These are phyloP conservation scores for Alectoris magna DNA, from an alignment of 2,797 vertebrate species.

Conservation along the genomic window DNA sequence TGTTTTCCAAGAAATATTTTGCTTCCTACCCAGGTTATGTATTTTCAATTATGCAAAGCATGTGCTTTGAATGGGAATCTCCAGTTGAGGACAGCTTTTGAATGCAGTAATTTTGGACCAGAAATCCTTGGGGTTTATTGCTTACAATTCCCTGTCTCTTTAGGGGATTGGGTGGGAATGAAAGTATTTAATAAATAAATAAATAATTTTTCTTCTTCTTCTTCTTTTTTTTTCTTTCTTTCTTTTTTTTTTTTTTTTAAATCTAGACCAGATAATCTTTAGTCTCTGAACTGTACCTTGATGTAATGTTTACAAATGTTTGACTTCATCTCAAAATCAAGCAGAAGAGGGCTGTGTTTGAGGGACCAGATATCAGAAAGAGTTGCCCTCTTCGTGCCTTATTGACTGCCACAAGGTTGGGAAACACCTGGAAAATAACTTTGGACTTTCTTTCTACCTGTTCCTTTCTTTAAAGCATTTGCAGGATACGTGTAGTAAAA, in stretches of 20 bases:
- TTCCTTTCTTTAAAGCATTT: not conserved
- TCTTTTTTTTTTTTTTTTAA: not conserved
- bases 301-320: not conserved
- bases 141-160: constrained; percentile 34
- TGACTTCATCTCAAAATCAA: not conserved
- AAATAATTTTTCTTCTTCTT: too few relatives aligned
- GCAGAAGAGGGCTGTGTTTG: not conserved
- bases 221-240: too few relatives aligned
- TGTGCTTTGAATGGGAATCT: constrained; percentile 26
- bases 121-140: constrained; percentile 35
- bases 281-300: rapidly evolving
- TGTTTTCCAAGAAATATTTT: constrained; percentile 30
- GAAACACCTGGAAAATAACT: not conserved
- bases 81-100: not conserved
- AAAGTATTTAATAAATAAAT: not conserved
- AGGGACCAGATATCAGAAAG: not conserved
- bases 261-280: not conserved
- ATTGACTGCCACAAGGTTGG: not conserved
- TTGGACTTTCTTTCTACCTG: rapidly evolving
- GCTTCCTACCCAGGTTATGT: not conserved
- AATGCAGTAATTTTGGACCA: not conserved
- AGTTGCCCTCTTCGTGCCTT: not conserved
- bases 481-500: not conserved
- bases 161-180: not conserved
- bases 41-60: constrained; percentile 50